Evolutionary conservation across 2,113 vertebrate species (phyloP).

Genomic region (Actenoides hombroni): DNA sequence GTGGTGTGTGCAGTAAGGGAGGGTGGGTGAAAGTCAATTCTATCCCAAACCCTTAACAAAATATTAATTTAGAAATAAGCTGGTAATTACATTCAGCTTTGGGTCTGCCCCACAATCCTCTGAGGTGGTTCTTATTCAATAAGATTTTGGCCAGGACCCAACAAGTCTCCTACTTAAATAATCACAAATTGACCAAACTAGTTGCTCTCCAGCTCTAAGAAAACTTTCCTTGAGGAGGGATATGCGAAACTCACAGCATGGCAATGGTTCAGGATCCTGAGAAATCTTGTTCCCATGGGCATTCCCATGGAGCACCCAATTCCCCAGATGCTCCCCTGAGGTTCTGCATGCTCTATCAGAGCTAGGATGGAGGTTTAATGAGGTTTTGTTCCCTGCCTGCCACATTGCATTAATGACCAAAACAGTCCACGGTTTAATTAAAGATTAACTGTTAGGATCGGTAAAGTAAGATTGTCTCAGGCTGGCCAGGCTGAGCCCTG

Average conservation of each 20-base stretch:
- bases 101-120: conserved; percentile 7
- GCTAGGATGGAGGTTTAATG: neutral
- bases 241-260: neutral
- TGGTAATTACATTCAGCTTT: conserved; percentile 30
- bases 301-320: neutral
- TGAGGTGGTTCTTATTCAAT: neutral
- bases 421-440: conserved; percentile 34
- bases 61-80: conserved; percentile 64
- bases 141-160: conserved; percentile 34
- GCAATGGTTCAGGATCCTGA: neutral
- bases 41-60: conserved; percentile 23
- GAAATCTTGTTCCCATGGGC: neutral
- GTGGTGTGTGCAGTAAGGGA: neutral
- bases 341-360: neutral
- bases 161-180: neutral
- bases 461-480: neutral
- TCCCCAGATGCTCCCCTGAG: neutral
- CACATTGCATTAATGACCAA: conserved; percentile 28
- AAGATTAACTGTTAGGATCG: conserved; percentile 45
- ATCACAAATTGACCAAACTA: conserved; percentile 5
- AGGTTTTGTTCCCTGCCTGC: neutral
- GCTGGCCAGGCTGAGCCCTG: neutral
- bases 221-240: neutral
- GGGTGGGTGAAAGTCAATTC: neutral
- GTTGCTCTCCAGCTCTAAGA: neutral